Conservation (phyloP, 2,888 invertebrate genomes). For the Steinernema scapterisci region DNA sequence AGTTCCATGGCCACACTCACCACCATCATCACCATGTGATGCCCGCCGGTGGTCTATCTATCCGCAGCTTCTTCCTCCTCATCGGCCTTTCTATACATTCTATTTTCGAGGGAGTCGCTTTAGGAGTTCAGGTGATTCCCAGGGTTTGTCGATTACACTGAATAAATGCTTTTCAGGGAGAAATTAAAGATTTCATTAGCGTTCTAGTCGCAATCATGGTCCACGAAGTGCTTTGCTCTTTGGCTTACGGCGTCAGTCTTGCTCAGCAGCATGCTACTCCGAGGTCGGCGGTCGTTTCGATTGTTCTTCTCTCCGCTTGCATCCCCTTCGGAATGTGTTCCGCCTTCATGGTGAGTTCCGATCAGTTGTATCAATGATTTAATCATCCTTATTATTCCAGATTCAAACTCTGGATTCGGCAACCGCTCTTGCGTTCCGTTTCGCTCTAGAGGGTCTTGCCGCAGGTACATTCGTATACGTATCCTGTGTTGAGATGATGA, state of each 20-base stretch:
- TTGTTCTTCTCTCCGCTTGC: constrained; percentile 53
- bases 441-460: constrained; percentile 62
- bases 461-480: constrained; percentile 66
- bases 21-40: constrained; percentile 43
- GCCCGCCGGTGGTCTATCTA: constrained; percentile 57
- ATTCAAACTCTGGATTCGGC: constrained; percentile 35
- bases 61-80: constrained; percentile 71
- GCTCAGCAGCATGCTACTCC: constrained; percentile 54
- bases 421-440: constrained; percentile 47
- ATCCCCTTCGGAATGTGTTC: constrained; percentile 58
- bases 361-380: too few relatives aligned
- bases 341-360: background rate
- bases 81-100: constrained; percentile 73
- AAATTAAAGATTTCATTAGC: constrained; percentile 51
- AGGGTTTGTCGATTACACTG: background rate
- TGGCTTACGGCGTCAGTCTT: constrained; percentile 62
- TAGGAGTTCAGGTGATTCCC: constrained; percentile 70
- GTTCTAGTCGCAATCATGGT: constrained; percentile 61
- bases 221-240: constrained; percentile 61
- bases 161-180: constrained; percentile 41
- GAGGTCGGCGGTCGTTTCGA: constrained; percentile 48
- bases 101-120: constrained; percentile 73
- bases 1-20: constrained; percentile 20
- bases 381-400: background rate
- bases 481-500: constrained; percentile 61